These are phyloP conservation scores for Calycopis cecrops DNA, from an alignment of 1,140 invertebrate genomes.

Conservation along the genomic window DNA sequence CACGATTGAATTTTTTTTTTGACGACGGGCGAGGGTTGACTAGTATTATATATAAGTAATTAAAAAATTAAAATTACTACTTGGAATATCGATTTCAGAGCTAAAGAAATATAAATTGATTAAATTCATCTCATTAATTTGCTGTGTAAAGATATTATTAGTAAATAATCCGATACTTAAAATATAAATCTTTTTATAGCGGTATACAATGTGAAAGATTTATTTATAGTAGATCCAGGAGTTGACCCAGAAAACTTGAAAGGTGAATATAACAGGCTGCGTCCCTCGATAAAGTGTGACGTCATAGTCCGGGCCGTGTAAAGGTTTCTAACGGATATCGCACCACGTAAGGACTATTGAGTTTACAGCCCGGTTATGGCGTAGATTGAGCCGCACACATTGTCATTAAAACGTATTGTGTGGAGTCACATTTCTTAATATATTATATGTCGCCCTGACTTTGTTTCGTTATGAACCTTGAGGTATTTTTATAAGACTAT, in stretches of 20 bases:
- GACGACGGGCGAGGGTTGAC: too few species aligned
- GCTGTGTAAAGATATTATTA: not conserved
- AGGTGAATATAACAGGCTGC: not conserved
- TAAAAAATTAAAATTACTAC: too few species aligned
- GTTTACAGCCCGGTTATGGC: not conserved
- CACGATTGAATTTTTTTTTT: too few species aligned
- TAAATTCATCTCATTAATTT: too few species aligned
- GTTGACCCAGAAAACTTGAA: slow-evolving; percentile 4
- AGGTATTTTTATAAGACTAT: too few species aligned
- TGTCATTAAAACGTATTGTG: not conserved
- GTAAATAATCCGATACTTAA: not conserved
- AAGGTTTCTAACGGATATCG: slow-evolving; percentile 5
- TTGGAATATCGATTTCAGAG: too few species aligned
- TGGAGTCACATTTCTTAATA: not conserved
- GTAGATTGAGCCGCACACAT: not conserved
- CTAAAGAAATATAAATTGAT: too few species aligned
- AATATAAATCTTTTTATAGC: not conserved
- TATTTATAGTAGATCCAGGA: not conserved
- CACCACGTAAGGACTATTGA: not conserved
- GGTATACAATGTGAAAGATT: not conserved
- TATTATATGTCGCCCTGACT: not conserved
- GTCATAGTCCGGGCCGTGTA: not conserved
- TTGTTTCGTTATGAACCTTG: too few species aligned
- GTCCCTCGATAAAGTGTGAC: not conserved
- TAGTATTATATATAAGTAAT: too few species aligned